phyloP scores from a whole-genome alignment of 2,113 vertebrate genomes.

The Nyctereutes procyonoides region DNA sequence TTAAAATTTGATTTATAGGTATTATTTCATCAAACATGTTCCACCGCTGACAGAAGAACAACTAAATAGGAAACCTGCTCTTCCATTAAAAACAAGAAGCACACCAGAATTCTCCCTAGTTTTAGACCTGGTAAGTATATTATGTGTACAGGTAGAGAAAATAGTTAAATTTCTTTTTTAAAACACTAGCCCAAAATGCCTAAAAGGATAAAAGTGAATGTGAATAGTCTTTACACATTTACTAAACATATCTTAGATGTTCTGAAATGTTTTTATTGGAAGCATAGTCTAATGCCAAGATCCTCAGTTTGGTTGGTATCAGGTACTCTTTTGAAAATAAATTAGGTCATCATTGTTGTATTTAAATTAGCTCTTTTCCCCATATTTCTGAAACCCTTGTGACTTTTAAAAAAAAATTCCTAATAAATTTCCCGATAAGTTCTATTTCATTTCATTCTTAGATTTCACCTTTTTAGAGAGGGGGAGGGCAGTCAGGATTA shows the following conservation, averaged over 20 bases:
- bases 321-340: conserved; percentile 48
- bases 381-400: background rate
- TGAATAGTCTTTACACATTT: background rate
- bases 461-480: background rate
- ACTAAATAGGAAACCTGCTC: conserved; percentile 97
- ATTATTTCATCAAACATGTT: conserved; percentile 99
- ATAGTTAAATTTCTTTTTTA: conserved; percentile 41
- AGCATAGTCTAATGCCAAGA: background rate
- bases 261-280: conserved; percentile 29
- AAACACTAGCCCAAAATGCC: background rate
- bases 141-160: background rate
- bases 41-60: conserved; percentile 99
- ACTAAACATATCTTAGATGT: background rate
- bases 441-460: conserved; percentile 33
- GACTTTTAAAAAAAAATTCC: background rate
- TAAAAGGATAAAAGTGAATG: background rate
- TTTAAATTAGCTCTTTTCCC: background rate
- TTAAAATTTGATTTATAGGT: conserved; percentile 87
- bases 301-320: background rate
- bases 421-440: background rate
- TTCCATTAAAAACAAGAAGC: conserved; percentile 98
- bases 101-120: conserved; percentile 99
- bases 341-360: conserved; percentile 16
- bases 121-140: conserved; percentile 93
- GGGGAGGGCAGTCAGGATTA: background rate